Evolutionary conservation across 2,888 invertebrate genomes (phyloP).

Genomic region (Acrobeloides nanus): DNA sequence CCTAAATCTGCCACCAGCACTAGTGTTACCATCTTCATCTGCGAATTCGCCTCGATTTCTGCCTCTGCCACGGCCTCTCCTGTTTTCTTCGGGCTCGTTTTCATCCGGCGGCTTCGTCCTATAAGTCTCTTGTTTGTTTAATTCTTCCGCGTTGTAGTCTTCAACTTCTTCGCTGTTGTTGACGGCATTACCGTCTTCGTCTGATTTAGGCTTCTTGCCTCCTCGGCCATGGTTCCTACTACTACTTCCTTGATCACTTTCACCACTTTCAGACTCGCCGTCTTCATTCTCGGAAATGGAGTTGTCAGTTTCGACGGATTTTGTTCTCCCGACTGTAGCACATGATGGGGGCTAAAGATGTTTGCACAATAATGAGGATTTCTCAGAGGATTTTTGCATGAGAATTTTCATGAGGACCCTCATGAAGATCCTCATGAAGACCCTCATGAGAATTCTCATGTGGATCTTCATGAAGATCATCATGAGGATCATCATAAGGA

Average conservation of each 20-base stretch:
- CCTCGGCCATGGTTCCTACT: too few species aligned
- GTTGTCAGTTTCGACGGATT: not conserved
- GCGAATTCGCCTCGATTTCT: conserved; percentile 1
- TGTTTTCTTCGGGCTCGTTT: not conserved
- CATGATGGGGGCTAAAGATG: conserved; percentile 30
- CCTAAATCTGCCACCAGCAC: conserved; percentile 7
- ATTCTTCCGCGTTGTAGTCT: conserved; percentile 5
- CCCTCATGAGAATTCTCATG: not conserved
- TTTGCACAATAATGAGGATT: not conserved
- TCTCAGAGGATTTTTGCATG: not conserved
- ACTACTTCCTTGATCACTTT: too few species aligned
- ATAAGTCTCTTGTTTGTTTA: conserved; percentile 2
- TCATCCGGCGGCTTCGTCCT: not conserved
- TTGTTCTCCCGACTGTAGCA: conserved; percentile 14
- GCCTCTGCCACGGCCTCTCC: conserved; percentile 4
- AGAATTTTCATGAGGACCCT: too few species aligned
- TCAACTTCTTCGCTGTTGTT: conserved; percentile 11
- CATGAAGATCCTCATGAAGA: too few species aligned
- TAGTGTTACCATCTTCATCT: conserved; percentile 7
- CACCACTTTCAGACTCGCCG: not conserved
- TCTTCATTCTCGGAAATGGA: conserved; percentile 2
- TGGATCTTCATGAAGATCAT: not conserved
- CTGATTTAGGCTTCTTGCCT: not conserved
- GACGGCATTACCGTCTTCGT: not conserved
- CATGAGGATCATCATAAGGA: too few species aligned